Evolutionary conservation across 1,140 invertebrate species (phyloP).

Genomic region (Conus betulinus): DNA sequence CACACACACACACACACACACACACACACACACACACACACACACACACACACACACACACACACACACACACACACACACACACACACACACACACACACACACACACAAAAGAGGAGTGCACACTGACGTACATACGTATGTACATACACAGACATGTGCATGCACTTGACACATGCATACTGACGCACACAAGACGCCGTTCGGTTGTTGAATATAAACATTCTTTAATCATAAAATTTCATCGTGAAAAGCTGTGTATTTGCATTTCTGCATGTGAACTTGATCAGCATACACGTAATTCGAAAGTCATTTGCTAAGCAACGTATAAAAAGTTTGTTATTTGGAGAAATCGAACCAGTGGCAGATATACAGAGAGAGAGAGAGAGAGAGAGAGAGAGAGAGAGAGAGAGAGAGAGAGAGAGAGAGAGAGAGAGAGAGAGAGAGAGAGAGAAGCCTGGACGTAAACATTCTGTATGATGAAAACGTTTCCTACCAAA

Average conservation of each 20-base stretch:
- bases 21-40: neutral
- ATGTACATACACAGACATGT: constrained; percentile 18
- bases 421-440: neutral
- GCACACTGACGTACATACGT: neutral
- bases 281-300: too few relatives aligned
- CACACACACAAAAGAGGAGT: neutral
- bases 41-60: constrained; percentile 19
- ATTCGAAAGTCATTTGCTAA: too few relatives aligned
- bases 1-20: neutral
- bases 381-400: neutral
- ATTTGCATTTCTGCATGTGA: too few relatives aligned
- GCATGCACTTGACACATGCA: neutral
- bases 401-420: neutral
- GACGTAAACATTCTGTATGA: neutral
- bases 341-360: neutral
- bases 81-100: constrained; percentile 28
- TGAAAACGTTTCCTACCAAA: neutral
- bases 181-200: neutral
- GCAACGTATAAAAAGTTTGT: too few relatives aligned
- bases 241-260: too few relatives aligned
- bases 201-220: too few relatives aligned
- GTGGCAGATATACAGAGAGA: neutral
- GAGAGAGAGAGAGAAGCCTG: neutral
- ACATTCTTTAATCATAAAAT: too few relatives aligned
- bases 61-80: constrained; percentile 4